Conservation (phyloP, 2,888 invertebrate species). For the Mystacides longicornis region DNA sequence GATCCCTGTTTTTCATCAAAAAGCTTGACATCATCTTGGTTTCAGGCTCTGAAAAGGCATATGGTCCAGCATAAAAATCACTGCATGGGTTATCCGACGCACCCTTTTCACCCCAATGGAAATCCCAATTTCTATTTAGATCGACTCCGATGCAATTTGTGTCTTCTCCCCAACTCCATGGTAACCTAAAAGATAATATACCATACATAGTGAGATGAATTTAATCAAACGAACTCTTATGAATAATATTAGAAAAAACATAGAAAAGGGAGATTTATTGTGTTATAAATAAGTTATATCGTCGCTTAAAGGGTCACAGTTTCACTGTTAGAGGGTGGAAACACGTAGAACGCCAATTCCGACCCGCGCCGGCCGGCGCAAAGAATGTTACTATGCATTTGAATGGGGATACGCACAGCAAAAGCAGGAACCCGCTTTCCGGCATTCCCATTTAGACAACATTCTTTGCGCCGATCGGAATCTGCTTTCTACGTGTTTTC, state of each 20-base stretch:
- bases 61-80: constrained; percentile 65
- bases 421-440: no score
- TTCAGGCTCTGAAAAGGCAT: constrained; percentile 73
- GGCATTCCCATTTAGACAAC: no score
- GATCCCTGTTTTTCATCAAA: constrained; percentile 49
- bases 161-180: constrained; percentile 52
- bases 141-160: constrained; percentile 65
- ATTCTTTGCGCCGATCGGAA: no score
- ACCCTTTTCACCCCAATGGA: constrained; percentile 63
- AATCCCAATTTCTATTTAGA: constrained; percentile 70
- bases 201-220: background rate
- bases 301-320: no score
- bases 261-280: no score
- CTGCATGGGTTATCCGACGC: constrained; percentile 64
- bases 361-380: no score
- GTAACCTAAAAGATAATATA: constrained; percentile 36
- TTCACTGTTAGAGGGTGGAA: no score
- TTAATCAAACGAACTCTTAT: background rate
- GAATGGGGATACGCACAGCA: no score
- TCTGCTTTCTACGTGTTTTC: no score
- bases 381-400: no score
- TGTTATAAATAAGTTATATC: no score
- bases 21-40: constrained; percentile 59
- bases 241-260: background rate
- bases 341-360: no score